Conservation (phyloP, 2,113 vertebrate genomes). For the Nannospalax galili region DNA sequence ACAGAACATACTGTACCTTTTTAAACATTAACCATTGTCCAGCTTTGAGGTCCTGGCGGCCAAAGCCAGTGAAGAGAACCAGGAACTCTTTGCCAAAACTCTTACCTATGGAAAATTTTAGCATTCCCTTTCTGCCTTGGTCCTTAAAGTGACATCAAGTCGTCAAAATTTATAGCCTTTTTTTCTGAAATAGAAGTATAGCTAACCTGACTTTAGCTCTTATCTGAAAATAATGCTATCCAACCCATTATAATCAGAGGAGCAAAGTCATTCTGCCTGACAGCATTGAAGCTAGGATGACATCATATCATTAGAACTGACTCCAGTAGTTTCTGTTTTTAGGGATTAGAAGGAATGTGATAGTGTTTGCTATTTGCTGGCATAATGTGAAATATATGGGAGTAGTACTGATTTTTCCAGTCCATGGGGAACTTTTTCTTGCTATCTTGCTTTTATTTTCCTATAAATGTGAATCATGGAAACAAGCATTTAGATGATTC, state of each 20-base stretch:
- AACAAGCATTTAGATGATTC: neutral
- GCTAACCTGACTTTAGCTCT: neutral
- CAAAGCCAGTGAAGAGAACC: slow-evolving; percentile 76
- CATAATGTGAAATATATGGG: neutral
- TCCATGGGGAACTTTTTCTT: neutral
- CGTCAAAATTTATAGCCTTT: neutral
- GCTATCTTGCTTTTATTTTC: slow-evolving; percentile 36
- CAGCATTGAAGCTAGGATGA: neutral
- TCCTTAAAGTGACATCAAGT: neutral
- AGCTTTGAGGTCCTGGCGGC: slow-evolving; percentile 82
- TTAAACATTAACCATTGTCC: slow-evolving; percentile 88
- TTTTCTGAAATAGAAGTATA: slow-evolving; percentile 30
- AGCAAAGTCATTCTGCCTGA: neutral
- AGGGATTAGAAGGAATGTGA: neutral
- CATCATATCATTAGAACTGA: neutral
- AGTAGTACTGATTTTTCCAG: neutral
- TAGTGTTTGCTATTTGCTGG: neutral
- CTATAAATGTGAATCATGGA: neutral
- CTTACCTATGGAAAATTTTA: slow-evolving; percentile 74
- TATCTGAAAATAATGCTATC: slow-evolving; percentile 36
- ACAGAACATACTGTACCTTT: slow-evolving; percentile 84
- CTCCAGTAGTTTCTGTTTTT: neutral
- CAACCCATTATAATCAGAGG: neutral
- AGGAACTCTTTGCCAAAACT: slow-evolving; percentile 75
- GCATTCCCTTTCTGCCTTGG: neutral